phyloP scores from a whole-genome alignment of 2,888 invertebrate genomes.

The Tryphoninae sp. region DNA sequence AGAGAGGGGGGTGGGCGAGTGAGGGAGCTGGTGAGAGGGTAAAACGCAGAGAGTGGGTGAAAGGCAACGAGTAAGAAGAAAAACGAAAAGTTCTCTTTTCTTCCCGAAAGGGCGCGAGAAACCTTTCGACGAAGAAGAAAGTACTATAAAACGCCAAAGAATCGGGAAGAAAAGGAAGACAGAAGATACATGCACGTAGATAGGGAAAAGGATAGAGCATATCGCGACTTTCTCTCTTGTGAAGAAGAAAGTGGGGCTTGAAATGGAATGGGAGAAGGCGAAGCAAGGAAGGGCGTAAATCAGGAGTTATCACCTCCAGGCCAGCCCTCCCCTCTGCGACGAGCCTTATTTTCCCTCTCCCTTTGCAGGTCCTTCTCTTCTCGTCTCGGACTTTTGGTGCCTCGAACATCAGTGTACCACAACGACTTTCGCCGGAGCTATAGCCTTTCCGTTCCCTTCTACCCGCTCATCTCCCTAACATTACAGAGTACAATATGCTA shows the following conservation, averaged over 20 bases:
- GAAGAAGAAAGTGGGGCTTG: slow-evolving; percentile 50
- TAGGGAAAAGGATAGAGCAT: slow-evolving; percentile 36
- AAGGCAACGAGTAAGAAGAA: slow-evolving; percentile 3
- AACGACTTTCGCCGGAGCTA: slow-evolving; percentile 43
- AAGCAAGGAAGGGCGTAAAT: slow-evolving; percentile 73
- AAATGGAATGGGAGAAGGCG: slow-evolving; percentile 44
- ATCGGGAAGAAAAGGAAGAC: slow-evolving; percentile 46
- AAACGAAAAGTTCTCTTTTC: slow-evolving; percentile 22
- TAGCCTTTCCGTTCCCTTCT: slow-evolving; percentile 20
- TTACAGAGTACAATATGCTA: background rate
- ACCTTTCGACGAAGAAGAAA: slow-evolving; percentile 29
- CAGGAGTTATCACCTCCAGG: slow-evolving; percentile 77
- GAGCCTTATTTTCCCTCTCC: slow-evolving; percentile 65
- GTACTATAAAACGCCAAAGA: slow-evolving; percentile 27
- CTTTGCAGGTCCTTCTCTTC: slow-evolving; percentile 34
- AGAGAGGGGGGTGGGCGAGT: background rate
- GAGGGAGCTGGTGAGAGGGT: slow-evolving; percentile 28
- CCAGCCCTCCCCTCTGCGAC: slow-evolving; percentile 71
- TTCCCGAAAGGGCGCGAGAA: slow-evolving; percentile 16
- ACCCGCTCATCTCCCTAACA: background rate
- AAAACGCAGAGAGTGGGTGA: slow-evolving; percentile 13
- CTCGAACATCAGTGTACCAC: slow-evolving; percentile 46
- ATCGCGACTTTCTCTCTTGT: slow-evolving; percentile 31
- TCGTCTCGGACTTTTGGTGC: slow-evolving; percentile 48
- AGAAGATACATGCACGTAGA: slow-evolving; percentile 31